Evolutionary conservation across 2,113 vertebrate species (phyloP).

Genomic region (Paramormyrops kingsleyae): DNA sequence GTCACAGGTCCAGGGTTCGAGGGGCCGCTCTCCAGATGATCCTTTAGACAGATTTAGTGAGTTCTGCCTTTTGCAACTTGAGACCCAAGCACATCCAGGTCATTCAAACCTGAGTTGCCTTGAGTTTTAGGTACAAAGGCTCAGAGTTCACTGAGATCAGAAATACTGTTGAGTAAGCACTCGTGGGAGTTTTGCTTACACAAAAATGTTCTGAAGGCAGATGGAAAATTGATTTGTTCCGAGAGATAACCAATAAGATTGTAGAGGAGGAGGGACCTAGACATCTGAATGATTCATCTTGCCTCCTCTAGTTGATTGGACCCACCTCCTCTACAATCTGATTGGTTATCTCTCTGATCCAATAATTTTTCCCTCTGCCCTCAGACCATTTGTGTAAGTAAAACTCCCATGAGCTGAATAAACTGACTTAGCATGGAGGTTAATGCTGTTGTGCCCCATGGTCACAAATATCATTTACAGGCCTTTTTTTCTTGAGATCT

Average conservation of each 20-base stretch:
- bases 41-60: neutral
- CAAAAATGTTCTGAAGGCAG: too few relatives aligned
- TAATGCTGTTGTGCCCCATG: neutral
- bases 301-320: too few relatives aligned
- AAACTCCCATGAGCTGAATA: neutral
- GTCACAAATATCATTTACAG: neutral
- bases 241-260: too few relatives aligned
- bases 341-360: too few relatives aligned
- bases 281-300: too few relatives aligned
- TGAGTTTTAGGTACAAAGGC: neutral
- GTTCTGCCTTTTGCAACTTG: neutral
- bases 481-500: neutral
- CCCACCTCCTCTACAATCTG: too few relatives aligned
- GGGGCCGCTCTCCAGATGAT: neutral
- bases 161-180: neutral
- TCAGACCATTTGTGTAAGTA: too few relatives aligned
- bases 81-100: neutral
- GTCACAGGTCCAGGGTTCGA: neutral
- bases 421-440: neutral
- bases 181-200: too few relatives aligned
- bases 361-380: too few relatives aligned
- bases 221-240: too few relatives aligned
- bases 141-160: neutral
- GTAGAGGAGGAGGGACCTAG: too few relatives aligned
- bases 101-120: neutral